Base-by-base conservation (phyloP, 2,797 vertebrate species). In the Danio aesculapii region DNA sequence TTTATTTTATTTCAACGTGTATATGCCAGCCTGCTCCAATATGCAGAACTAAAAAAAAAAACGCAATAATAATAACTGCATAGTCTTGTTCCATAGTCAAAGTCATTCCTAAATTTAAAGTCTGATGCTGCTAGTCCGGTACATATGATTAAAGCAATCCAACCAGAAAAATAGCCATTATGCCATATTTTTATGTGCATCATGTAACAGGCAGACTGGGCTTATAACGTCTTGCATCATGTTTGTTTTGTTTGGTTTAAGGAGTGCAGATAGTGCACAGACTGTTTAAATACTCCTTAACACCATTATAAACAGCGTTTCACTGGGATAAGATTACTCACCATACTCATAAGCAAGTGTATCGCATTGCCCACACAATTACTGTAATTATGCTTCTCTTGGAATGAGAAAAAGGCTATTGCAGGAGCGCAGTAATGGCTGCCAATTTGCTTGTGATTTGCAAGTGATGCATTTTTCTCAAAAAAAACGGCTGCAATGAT, bases 361-460 rank as follows among this genome's bases (percentile, higher is more conserved):
- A 49, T 77, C 53, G 16, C 43, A 58, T 79, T 62, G 21, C 57
- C 55, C 39, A 41, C 53, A 59, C 77, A 61, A 71, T 79, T 62
- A 71, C 67, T 62, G 57, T 61, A 61, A 70, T 78, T 59, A 59
- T 50, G 30, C 7, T 62, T 79, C 50, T 62, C 55, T 50, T 43
- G 57, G 46, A 79, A 79, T 71, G 46, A 52, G 57, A 70, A 77
- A 78, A 79, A 11, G 16, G 44, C 16, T 50, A 49, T 69, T 69
- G 67, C 44, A 43, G 49, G 8, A 70, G 57, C 46, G 8, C 12
- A 4, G 21, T 69, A 49, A 78, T 61, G 76, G 55, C 64, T 58
- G 21, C 44, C 66, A 62, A 70, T 79, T 50, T 79, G 46, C 66
- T 50, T 17, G 44, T 70, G 66, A 61, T 79, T 79, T 70, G 55